Conservation (phyloP, 1,140 invertebrate genomes). For the Nilaparvata lugens region DNA sequence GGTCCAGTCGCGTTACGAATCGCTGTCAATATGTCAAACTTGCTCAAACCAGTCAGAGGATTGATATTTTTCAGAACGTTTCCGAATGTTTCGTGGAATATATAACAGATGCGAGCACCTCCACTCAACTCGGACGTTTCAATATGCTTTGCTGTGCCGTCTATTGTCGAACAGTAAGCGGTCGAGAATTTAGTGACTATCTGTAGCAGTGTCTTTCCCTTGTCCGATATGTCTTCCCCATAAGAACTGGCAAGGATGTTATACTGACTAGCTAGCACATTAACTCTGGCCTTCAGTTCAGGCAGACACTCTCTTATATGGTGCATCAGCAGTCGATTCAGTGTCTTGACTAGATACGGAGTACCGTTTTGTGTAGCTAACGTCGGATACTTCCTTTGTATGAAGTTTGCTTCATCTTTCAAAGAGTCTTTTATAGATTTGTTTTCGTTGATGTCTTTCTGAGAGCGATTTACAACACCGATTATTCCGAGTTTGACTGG, state of each 20-base stretch:
- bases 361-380: constrained; percentile 53
- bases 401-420: constrained; percentile 31
- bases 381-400: constrained; percentile 51
- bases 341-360: constrained; percentile 47
- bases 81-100: constrained; percentile 62
- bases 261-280: constrained; percentile 54
- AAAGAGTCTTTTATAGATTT: constrained; percentile 48
- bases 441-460: constrained; percentile 56
- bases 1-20: constrained; percentile 62
- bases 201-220: constrained; percentile 52
- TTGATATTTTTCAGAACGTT: constrained; percentile 49
- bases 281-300: constrained; percentile 52
- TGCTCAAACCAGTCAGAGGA: constrained; percentile 48
- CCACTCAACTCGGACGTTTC: constrained; percentile 61
- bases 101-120: constrained; percentile 60
- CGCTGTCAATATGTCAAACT: constrained; percentile 55
- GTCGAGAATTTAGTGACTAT: constrained; percentile 63
- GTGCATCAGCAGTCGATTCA: constrained; percentile 55
- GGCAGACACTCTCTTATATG: constrained; percentile 59
- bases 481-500: constrained; percentile 68
- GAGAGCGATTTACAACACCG: constrained; percentile 64
- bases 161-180: constrained; percentile 57
- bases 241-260: constrained; percentile 52
- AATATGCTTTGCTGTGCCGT: constrained; percentile 56
- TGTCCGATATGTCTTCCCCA: constrained; percentile 56